Base-by-base conservation (phyloP, 1,140 invertebrate species). In the Calephelis nemesis region DNA sequence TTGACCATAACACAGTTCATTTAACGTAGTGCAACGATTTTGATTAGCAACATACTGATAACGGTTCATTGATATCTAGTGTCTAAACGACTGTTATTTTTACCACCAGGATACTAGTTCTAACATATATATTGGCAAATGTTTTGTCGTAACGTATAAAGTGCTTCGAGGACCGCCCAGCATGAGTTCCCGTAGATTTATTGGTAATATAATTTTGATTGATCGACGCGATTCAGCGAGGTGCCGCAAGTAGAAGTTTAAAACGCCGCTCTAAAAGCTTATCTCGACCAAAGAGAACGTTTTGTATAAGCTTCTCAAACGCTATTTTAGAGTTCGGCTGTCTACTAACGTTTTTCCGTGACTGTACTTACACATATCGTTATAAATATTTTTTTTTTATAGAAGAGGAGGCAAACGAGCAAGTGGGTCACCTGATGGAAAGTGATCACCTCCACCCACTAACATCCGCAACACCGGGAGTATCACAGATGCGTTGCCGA, bases 161-260 rank as follows among this genome's bases (percentile, higher is more conserved):
- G 50, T 39, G 7, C 40, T 19, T 7, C 47, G 10, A 69, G 50
- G 42, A 66, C 74, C 66, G 70, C 69, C 65, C 76, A 81, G 78
- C 78, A 78, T 82, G 81, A 84, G 81, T 79, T 72, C 64, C 74
- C 78, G 78, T 79, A 86, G 85, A 89, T 89, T 89, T 89, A 89
- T 89, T 87, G 85, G 81, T 89, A 87, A 87, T 88, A 89, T 87
- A 87, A 89, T 87, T 89, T 89, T 89, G 87, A 89, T 89, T 89
- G 87, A 89, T 89, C 79, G 87, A 76, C 79, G 74, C 68, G 77
- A 82, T 77, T 67, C 72, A 69, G 71, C 75, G 65, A 72, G 73
- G 75, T 77, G 75, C 66, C 69, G 69, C 70, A 50, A 68, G 70
- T 50, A 74, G 67, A 74, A 76, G 52, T 76, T 76, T 74, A 72